Percentiles rank a stretch among this genome's conserved stretches.
Conservation (phyloP, 2,113 vertebrate genomes). For the Tyto alba region DNA sequence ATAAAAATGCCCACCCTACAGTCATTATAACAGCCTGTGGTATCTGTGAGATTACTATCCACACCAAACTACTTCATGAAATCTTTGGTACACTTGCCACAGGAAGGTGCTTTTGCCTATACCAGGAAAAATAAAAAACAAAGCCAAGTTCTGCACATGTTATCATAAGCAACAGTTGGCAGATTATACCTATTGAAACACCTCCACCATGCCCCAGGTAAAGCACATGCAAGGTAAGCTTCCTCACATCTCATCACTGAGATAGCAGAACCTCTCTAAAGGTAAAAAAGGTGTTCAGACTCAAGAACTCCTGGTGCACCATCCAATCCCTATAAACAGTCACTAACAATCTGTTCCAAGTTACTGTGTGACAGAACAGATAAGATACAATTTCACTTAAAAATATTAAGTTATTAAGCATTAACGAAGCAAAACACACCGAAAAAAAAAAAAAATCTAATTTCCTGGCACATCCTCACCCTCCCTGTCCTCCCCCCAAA, state of each 20-base stretch:
- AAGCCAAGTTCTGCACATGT: background rate
- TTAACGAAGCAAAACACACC: background rate
- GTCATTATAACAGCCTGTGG: background rate
- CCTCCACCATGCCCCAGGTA: background rate
- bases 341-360: background rate
- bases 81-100: background rate
- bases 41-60: background rate
- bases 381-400: background rate
- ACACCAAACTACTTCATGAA: background rate
- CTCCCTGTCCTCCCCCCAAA: background rate
- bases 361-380: background rate
- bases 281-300: background rate
- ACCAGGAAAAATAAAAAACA: background rate
- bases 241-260: background rate
- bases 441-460: background rate
- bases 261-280: background rate
- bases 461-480: background rate
- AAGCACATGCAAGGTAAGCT: background rate
- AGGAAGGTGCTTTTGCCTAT: background rate
- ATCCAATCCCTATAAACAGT: background rate
- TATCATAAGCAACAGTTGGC: background rate
- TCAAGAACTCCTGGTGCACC: background rate
- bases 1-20: background rate
- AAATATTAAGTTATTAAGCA: background rate
- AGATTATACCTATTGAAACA: background rate